Evolutionary conservation across 2,888 invertebrate species (phyloP).

Genomic region (Coecobrya sp.): DNA sequence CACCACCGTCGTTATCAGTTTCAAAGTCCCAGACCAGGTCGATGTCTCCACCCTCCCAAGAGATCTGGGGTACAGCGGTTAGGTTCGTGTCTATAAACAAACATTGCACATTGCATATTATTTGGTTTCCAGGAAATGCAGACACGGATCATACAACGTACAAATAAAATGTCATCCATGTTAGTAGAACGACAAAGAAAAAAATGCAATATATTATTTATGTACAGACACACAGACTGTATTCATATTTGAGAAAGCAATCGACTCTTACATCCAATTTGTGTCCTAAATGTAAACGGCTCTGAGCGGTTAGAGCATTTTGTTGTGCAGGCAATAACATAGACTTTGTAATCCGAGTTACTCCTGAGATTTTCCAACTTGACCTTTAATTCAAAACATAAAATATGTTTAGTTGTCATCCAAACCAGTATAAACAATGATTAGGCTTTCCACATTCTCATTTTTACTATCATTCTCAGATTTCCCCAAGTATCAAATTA

Average conservation of each 20-base stretch:
- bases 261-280: constrained; percentile 90
- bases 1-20: too few relatives aligned
- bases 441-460: too few relatives aligned
- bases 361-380: constrained; percentile 88
- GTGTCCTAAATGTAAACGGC: constrained; percentile 89
- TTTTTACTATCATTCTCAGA: background rate
- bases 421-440: background rate
- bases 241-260: background rate
- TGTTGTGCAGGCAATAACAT: constrained; percentile 92
- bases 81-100: constrained; percentile 76
- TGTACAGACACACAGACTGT: background rate
- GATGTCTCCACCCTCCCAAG: too few relatives aligned
- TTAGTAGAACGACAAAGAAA: background rate
- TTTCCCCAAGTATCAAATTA: background rate
- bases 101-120: background rate
- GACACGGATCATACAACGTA: background rate
- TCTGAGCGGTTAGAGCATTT: constrained; percentile 90
- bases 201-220: background rate
- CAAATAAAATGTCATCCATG: background rate
- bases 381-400: constrained; percentile 87
- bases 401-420: background rate
- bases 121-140: background rate
- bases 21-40: too few relatives aligned
- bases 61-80: constrained; percentile 74
- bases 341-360: constrained; percentile 91